Conservation (phyloP, 92 coral and sea anemone species). For the Phymanthus crucifer region DNA sequence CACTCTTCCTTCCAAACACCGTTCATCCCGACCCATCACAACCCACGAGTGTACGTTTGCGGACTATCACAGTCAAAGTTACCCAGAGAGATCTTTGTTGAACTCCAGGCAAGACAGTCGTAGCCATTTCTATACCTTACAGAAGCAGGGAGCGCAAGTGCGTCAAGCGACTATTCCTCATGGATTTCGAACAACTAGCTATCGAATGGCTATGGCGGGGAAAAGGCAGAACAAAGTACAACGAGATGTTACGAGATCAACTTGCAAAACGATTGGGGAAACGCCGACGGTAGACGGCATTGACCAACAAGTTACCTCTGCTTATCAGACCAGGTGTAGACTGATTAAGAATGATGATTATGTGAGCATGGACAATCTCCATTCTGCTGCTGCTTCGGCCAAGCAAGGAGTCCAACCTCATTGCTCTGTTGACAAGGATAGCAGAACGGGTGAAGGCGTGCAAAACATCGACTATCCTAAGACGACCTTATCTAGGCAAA, state of each 20-base stretch:
- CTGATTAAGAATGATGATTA: constrained; percentile 27
- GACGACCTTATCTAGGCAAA: not conserved
- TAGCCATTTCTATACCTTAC: not conserved
- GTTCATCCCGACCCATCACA: constrained; percentile 36
- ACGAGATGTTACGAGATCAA: not conserved
- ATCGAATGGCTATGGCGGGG: constrained; percentile 38
- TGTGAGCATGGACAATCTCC: constrained; percentile 40
- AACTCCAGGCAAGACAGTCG: not conserved
- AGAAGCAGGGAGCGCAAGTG: constrained; percentile 20
- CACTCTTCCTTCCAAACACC: constrained; percentile 1
- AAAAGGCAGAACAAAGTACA: constrained; percentile 22
- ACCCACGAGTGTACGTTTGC: constrained; percentile 32
- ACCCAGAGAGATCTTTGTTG: not conserved
- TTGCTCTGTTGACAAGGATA: not conserved
- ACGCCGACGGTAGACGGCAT: not conserved
- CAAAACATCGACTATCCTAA: not conserved
- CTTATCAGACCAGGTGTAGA: not conserved
- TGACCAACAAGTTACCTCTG: not conserved
- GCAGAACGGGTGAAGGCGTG: not conserved
- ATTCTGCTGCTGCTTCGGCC: not conserved
- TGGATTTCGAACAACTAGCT: constrained; percentile 36
- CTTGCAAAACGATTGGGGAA: constrained; percentile 11
- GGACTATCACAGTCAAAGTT: not conserved
- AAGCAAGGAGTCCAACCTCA: not conserved
- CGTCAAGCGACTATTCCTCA: constrained; percentile 19